Conservation (phyloP, 2,797 vertebrate species). For the Manis javanica region DNA sequence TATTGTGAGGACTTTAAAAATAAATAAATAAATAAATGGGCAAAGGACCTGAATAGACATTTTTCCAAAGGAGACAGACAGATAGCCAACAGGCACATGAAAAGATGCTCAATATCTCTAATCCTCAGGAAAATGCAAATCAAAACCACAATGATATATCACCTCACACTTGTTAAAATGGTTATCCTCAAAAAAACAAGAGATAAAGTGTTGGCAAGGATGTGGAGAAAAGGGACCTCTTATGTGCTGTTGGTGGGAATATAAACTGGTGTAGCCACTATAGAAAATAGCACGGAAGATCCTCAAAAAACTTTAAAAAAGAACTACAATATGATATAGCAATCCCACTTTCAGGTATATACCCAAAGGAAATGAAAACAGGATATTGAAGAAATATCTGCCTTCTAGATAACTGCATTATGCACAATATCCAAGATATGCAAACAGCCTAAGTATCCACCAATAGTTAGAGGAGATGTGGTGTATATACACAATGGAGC, state of each 20-base stretch:
- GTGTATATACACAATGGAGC: background rate
- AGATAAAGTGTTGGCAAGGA: background rate
- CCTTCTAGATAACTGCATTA: background rate
- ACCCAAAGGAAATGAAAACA: background rate
- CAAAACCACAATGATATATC: background rate
- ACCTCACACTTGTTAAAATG: background rate
- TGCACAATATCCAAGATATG: background rate
- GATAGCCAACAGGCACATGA: background rate
- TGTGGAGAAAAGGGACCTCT: background rate
- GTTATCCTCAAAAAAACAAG: background rate
- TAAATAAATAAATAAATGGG: background rate
- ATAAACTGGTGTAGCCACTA: background rate
- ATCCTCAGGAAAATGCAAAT: background rate
- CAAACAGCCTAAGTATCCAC: background rate
- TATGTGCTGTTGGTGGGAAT: background rate
- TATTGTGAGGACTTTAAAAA: no score
- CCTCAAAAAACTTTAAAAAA: background rate
- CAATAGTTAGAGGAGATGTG: background rate
- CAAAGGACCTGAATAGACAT: background rate
- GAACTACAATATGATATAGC: background rate
- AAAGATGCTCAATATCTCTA: background rate
- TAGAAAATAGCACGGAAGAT: background rate
- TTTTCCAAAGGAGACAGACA: background rate
- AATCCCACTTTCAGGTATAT: background rate
- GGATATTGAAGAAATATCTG: background rate